Percentiles rank a stretch among this genome's conserved stretches.
Conservation (phyloP, 2,113 vertebrate species). For the Gila orcuttii region DNA sequence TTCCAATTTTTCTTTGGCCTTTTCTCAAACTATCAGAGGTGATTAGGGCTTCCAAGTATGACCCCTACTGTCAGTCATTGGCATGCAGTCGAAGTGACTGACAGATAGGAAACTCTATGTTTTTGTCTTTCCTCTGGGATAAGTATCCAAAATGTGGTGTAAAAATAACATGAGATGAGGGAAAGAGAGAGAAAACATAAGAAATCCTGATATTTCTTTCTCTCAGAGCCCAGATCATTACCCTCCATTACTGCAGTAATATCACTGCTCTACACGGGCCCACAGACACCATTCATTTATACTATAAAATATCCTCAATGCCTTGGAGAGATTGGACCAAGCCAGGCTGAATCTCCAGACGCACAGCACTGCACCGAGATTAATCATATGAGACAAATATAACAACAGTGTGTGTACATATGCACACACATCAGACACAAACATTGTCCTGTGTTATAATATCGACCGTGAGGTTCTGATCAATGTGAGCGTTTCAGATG, state of each 20-base stretch:
- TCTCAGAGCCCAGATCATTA: background rate
- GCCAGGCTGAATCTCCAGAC: background rate
- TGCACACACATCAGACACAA: background rate
- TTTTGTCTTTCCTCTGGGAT: background rate
- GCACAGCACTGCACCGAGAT: background rate
- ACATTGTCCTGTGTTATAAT: background rate
- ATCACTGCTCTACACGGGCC: background rate
- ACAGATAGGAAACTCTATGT: background rate
- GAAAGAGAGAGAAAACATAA: background rate
- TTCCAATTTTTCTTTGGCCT: no score
- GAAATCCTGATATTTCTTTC: background rate
- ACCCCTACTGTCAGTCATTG: no score
- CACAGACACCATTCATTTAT: background rate
- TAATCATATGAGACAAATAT: conserved; percentile 9
- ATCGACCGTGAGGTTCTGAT: background rate
- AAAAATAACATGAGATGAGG: background rate
- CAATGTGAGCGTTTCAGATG: background rate
- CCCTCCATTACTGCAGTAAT: background rate
- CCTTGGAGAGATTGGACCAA: background rate
- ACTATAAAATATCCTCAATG: background rate
- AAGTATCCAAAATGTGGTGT: background rate
- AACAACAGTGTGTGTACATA: background rate
- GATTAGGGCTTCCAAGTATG: no score
- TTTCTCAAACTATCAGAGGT: no score
- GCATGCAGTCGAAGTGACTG: no score